phyloP scores from a whole-genome alignment of 2,888 invertebrate species.

The Leucoptera coffeella region DNA sequence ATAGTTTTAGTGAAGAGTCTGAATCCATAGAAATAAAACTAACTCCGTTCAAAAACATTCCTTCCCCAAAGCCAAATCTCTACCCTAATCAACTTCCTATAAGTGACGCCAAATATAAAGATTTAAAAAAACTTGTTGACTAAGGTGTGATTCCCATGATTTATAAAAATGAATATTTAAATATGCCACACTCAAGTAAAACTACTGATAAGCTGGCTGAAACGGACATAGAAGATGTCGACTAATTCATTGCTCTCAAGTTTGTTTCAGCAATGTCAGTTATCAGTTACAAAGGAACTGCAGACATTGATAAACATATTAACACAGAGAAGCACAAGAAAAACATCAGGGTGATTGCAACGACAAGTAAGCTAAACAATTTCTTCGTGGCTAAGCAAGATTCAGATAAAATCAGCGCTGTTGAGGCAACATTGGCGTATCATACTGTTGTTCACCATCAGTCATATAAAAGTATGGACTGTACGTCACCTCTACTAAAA shows the following conservation, averaged over 20 bases:
- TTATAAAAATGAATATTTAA: not conserved
- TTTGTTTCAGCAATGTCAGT: too few species aligned
- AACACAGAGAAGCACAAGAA: too few species aligned
- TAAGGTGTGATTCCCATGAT: not conserved
- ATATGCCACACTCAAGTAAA: not conserved
- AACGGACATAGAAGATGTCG: slow-evolving; percentile 1
- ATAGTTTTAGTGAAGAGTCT: not conserved
- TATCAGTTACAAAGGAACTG: too few species aligned
- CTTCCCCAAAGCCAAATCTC: too few species aligned
- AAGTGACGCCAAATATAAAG: not conserved
- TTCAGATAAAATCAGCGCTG: too few species aligned
- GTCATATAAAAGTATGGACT: not conserved
- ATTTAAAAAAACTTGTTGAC: not conserved
- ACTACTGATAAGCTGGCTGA: not conserved
- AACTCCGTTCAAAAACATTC: too few species aligned
- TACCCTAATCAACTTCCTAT: not conserved
- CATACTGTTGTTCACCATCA: not conserved
- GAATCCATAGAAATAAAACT: not conserved
- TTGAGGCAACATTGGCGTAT: not conserved
- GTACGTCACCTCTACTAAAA: not conserved
- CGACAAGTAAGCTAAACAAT: too few species aligned
- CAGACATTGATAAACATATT: too few species aligned
- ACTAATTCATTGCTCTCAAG: too few species aligned
- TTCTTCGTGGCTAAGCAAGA: too few species aligned
- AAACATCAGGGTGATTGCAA: too few species aligned